phyloP scores from a whole-genome alignment of 1,140 invertebrate genomes.

The Coenobita brevimanus region DNA sequence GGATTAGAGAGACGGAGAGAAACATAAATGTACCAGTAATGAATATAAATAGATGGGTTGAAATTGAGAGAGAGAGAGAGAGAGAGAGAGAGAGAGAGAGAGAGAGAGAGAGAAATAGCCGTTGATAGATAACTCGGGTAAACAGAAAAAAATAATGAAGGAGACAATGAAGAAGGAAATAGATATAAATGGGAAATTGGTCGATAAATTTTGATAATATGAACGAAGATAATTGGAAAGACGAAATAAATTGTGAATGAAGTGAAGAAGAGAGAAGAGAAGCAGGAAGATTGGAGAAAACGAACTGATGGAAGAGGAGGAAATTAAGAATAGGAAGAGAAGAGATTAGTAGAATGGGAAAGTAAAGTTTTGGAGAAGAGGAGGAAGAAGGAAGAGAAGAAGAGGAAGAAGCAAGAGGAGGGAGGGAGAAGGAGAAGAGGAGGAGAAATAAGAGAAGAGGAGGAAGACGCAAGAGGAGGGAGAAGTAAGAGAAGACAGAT shows the following conservation, averaged over 20 bases:
- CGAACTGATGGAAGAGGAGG: too few species aligned
- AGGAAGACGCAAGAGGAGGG: neutral
- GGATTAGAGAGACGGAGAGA: neutral
- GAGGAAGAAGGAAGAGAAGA: neutral
- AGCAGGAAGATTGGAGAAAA: neutral
- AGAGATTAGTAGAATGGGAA: too few species aligned
- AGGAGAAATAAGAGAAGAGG: too few species aligned
- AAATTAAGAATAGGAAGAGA: too few species aligned
- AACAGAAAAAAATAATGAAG: neutral
- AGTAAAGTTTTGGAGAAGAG: too few species aligned
- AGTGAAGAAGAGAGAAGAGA: too few species aligned
- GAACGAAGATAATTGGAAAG: neutral
- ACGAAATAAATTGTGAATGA: neutral
- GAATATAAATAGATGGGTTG: neutral
- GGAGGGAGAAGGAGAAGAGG: neutral
- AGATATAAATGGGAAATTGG: neutral
- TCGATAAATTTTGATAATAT: neutral
- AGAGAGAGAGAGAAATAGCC: slow-evolving; percentile 30
- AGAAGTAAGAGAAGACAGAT: neutral
- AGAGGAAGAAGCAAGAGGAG: neutral
- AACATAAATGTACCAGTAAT: neutral
- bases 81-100: neutral
- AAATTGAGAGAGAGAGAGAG: neutral
- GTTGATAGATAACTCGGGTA: slow-evolving; percentile 9
- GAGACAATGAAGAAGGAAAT: neutral